Conservation (phyloP, 2,888 invertebrate species). For the Meliscaeva auricollis region DNA sequence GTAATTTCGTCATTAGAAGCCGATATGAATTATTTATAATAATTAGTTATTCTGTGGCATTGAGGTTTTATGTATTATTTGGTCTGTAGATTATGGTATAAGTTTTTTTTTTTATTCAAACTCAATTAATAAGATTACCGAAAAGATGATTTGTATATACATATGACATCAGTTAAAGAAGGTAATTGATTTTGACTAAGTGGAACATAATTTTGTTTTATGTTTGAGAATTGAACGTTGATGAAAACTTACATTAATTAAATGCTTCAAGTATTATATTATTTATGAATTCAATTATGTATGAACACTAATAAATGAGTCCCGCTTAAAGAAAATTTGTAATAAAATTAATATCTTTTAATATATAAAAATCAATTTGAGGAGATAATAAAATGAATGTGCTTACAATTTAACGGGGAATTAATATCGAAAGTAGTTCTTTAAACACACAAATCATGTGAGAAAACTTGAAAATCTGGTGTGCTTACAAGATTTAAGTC, state of each 20-base stretch:
- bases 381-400: no score
- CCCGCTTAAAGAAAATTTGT: no score
- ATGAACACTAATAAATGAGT: no score
- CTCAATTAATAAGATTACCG: slow-evolving; percentile 23
- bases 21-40: slow-evolving; percentile 53
- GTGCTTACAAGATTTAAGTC: background rate
- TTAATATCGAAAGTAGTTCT: no score
- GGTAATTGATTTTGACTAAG: slow-evolving; percentile 50
- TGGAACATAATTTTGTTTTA: background rate
- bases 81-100: background rate
- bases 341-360: no score
- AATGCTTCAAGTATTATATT: background rate
- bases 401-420: no score
- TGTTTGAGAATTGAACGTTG: background rate
- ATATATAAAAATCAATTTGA: no score
- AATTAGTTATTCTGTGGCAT: slow-evolving; percentile 40
- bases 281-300: no score
- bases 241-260: background rate
- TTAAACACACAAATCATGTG: no score
- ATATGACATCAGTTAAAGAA: slow-evolving; percentile 3
- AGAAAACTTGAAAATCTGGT: no score
- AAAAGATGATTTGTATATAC: slow-evolving; percentile 28
- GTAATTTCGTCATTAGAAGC: slow-evolving; percentile 35
- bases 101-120: slow-evolving; percentile 5
- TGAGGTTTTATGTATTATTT: slow-evolving; percentile 26